phyloP scores from a whole-genome alignment of 1,140 invertebrate species.

The Maniola jurtina region DNA sequence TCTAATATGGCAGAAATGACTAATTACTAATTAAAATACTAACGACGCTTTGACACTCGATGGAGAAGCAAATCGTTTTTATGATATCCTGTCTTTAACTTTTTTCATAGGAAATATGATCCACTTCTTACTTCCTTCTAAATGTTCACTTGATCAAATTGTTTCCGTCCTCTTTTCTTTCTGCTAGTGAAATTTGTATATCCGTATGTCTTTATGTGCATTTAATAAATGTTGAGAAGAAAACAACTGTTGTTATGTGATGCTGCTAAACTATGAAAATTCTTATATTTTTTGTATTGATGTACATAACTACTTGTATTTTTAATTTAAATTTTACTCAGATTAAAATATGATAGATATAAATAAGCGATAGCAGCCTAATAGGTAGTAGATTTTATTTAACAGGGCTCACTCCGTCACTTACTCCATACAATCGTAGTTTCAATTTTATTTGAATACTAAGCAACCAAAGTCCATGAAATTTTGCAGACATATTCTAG shows the following conservation, averaged over 20 bases:
- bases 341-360: no score
- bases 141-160: conserved; percentile 16
- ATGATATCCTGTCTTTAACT: conserved; percentile 30
- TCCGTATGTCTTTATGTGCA: conserved; percentile 1
- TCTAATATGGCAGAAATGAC: background rate
- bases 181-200: conserved; percentile 20
- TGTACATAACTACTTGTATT: no score
- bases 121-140: conserved; percentile 25
- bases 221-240: background rate
- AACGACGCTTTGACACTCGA: conserved; percentile 24
- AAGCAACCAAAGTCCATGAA: no score
- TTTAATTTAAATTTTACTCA: no score
- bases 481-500: no score
- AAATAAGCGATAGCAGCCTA: background rate
- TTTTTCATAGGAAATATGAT: conserved; percentile 29
- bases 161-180: conserved; percentile 29
- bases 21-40: conserved; percentile 15
- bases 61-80: conserved; percentile 22
- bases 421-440: no score
- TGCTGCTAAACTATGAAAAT: background rate
- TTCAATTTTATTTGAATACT: no score
- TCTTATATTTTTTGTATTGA: no score
- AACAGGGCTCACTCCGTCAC: no score
- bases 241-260: background rate
- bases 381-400: no score